These are phyloP conservation scores for Sebastes vulpes DNA, from an alignment of 2,797 vertebrate species.

Conservation along the genomic window DNA sequence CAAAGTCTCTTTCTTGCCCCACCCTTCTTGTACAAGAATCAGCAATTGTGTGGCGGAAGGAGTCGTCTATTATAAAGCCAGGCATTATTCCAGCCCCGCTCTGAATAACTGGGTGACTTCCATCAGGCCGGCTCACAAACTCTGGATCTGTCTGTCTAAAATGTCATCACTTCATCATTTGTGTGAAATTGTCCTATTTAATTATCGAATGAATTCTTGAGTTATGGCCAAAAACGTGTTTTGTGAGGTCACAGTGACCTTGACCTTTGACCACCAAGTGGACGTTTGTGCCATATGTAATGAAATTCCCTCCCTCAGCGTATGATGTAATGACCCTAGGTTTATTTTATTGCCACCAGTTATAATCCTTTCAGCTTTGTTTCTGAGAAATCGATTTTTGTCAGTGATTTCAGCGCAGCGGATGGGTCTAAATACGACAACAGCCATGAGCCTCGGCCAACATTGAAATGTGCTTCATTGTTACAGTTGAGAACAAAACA, in stretches of 20 bases:
- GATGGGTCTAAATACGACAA: not conserved
- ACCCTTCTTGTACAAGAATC: constrained; percentile 37
- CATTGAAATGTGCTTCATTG: not conserved
- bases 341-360: not conserved
- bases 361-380: not conserved
- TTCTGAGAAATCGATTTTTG: too few relatives aligned
- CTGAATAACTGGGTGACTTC: constrained; percentile 15
- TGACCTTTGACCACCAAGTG: not conserved
- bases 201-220: not conserved
- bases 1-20: constrained; percentile 16
- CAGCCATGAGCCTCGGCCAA: not conserved
- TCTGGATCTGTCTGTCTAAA: not conserved
- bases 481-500: not conserved
- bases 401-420: not conserved
- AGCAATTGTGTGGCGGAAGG: constrained; percentile 34
- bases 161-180: not conserved
- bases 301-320: not conserved
- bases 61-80: constrained; percentile 15
- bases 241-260: not conserved
- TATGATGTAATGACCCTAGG: not conserved
- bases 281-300: not conserved
- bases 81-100: constrained; percentile 22
- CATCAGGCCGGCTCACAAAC: not conserved
- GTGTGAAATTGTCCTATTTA: not conserved
- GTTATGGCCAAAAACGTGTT: not conserved